Evolutionary conservation across 2,113 vertebrate genomes (phyloP).

Genomic region (Indicator indicator): DNA sequence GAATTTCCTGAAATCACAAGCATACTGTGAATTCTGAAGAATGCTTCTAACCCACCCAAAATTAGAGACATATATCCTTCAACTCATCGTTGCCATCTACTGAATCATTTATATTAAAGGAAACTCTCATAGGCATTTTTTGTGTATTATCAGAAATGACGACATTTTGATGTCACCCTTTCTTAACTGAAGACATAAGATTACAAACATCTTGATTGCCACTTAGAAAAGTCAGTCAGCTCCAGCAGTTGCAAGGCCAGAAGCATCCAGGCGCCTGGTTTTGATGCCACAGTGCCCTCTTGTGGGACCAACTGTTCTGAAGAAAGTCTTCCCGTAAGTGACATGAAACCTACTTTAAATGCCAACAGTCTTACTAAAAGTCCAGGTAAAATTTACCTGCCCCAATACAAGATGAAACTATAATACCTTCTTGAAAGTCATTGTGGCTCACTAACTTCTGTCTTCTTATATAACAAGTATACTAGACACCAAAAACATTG

Average conservation of each 20-base stretch:
- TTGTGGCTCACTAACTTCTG: background rate
- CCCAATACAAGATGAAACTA: background rate
- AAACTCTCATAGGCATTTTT: background rate
- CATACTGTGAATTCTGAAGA: background rate
- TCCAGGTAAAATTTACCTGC: background rate
- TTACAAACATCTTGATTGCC: background rate
- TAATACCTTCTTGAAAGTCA: background rate
- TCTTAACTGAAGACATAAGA: background rate
- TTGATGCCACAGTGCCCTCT: conserved; percentile 42
- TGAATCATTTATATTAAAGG: background rate
- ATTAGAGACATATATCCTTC: background rate
- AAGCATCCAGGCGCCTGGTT: background rate
- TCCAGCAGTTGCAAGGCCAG: background rate
- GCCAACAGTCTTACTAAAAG: background rate
- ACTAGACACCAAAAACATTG: background rate
- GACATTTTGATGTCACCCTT: background rate
- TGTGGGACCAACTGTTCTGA: background rate
- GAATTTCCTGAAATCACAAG: background rate
- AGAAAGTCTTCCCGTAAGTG: background rate
- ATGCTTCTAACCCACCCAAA: background rate
- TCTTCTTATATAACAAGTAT: background rate
- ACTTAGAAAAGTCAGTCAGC: background rate
- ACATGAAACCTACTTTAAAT: background rate
- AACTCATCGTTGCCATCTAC: conserved; percentile 27
- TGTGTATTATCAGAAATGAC: no score